Percentiles rank a stretch among this genome's conserved stretches.
Conservation (phyloP, 2,797 vertebrate species). For the Rhinophrynus dorsalis region DNA sequence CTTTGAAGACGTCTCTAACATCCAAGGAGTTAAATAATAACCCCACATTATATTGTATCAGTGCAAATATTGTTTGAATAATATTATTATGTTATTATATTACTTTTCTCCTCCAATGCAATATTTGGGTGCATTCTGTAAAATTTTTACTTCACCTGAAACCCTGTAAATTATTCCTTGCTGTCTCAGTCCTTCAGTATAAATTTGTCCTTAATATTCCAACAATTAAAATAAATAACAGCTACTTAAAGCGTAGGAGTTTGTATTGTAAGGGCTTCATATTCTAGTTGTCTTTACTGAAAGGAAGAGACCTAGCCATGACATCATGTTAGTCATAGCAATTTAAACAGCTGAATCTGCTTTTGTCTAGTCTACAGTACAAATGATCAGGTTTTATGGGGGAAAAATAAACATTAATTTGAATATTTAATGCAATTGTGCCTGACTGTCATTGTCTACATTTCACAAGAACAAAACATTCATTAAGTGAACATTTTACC, state of each 20-base stretch:
- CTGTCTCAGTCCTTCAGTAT: neutral
- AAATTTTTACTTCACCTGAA: too few relatives aligned
- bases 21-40: too few relatives aligned
- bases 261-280: too few relatives aligned
- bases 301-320: neutral
- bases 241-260: neutral
- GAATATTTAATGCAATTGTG: neutral
- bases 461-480: neutral
- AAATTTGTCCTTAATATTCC: neutral
- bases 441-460: neutral
- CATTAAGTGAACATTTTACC: slow-evolving; percentile 21
- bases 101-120: too few relatives aligned
- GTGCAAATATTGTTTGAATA: too few relatives aligned
- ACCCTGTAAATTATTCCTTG: too few relatives aligned
- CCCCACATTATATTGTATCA: too few relatives aligned
- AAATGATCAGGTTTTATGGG: neutral
- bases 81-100: too few relatives aligned
- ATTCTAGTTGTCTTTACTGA: neutral
- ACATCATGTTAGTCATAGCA: neutral
- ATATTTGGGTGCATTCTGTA: too few relatives aligned
- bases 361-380: too few relatives aligned
- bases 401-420: neutral
- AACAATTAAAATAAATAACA: neutral
- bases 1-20: too few relatives aligned
- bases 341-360: neutral